Percentiles rank a stretch among this genome's conserved stretches.
Conservation (phyloP, 2,888 invertebrate species). For the Orgyia antiqua region DNA sequence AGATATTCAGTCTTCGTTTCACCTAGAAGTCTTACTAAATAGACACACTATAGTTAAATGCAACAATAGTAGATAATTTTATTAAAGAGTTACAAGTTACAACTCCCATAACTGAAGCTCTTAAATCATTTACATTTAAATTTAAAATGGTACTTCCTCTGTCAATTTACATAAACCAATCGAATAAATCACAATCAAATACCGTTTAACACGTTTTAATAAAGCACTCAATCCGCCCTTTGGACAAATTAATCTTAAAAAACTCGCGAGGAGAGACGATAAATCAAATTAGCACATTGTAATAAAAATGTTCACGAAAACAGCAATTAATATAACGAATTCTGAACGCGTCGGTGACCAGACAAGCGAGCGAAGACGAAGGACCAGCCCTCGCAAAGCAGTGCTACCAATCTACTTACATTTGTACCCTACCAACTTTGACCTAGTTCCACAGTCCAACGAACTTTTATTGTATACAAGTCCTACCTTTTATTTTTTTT, state of each 20-base stretch:
- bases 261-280: conserved; percentile 17
- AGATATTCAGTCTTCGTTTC: too few relatives aligned
- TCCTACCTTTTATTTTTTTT: conserved; percentile 30
- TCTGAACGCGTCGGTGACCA: conserved; percentile 24
- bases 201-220: conserved; percentile 19
- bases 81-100: too few relatives aligned
- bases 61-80: too few relatives aligned
- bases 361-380: conserved; percentile 15
- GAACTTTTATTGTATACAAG: conserved; percentile 49
- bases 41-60: too few relatives aligned
- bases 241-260: conserved; percentile 19
- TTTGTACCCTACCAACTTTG: conserved; percentile 49
- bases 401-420: conserved; percentile 44
- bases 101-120: too few relatives aligned
- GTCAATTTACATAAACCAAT: conserved; percentile 6
- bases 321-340: conserved; percentile 31
- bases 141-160: too few relatives aligned
- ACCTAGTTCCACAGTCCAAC: conserved; percentile 50
- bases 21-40: too few relatives aligned
- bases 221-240: conserved; percentile 11
- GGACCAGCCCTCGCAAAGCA: conserved; percentile 7
- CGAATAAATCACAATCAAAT: conserved; percentile 17
- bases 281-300: conserved; percentile 26
- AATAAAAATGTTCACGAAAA: conserved; percentile 28
- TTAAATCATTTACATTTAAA: too few relatives aligned